phyloP scores from a whole-genome alignment of 2,797 vertebrate species.

The Notolabrus celidotus region DNA sequence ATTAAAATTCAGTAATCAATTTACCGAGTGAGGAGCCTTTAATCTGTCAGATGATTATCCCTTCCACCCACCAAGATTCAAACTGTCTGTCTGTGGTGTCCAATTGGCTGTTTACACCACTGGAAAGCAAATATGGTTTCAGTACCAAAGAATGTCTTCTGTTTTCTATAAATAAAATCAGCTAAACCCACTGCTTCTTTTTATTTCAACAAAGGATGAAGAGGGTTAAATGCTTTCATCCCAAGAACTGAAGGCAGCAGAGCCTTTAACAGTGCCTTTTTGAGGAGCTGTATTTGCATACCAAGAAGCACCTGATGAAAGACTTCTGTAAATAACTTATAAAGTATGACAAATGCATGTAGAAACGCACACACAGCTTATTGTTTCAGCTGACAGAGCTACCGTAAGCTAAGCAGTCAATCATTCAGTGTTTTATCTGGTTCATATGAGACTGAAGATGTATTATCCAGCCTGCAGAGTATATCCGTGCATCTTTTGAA shows the following conservation, averaged over 20 bases:
- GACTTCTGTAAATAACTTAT: conserved; percentile 61
- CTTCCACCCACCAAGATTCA: conserved; percentile 37
- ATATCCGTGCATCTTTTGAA: no score
- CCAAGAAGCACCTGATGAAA: conserved; percentile 61
- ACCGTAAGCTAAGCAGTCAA: conserved; percentile 66
- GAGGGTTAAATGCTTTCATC: conserved; percentile 61
- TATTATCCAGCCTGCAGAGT: conserved; percentile 36
- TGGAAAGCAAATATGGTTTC: conserved; percentile 53
- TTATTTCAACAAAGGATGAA: conserved; percentile 66
- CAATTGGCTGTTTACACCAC: conserved; percentile 54
- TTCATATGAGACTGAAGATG: conserved; percentile 74
- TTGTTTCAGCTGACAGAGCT: conserved; percentile 64
- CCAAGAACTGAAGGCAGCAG: conserved; percentile 52
- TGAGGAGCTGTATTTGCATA: conserved; percentile 58
- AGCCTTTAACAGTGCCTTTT: conserved; percentile 47
- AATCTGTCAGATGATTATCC: conserved; percentile 28
- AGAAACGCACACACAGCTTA: conserved; percentile 31
- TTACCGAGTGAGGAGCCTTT: conserved; percentile 44
- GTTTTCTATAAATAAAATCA: conserved; percentile 66
- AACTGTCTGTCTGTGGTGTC: conserved; percentile 27
- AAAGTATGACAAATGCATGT: conserved; percentile 54
- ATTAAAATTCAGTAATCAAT: conserved; percentile 57
- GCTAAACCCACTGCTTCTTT: conserved; percentile 54
- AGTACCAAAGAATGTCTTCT: conserved; percentile 44
- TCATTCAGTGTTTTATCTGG: conserved; percentile 75